phyloP scores from a whole-genome alignment of 2,797 vertebrate species.

The Chelmon rostratus region DNA sequence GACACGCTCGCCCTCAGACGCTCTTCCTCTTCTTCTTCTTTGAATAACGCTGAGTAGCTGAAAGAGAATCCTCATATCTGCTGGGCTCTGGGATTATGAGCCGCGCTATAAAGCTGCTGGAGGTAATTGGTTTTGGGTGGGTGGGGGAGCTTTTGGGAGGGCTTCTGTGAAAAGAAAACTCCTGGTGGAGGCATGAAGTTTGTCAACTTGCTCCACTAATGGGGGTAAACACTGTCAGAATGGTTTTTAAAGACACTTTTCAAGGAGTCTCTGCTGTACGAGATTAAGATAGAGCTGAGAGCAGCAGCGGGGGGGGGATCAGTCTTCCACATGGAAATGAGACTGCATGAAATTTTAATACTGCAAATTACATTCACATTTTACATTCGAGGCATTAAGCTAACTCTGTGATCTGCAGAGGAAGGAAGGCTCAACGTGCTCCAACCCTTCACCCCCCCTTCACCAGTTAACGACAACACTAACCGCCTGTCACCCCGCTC shows the following conservation, averaged over 20 bases:
- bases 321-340: slow-evolving; percentile 29
- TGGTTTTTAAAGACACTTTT: slow-evolving; percentile 31
- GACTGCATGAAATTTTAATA: slow-evolving; percentile 46
- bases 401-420: background rate
- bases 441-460: too few species aligned
- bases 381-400: slow-evolving; percentile 22
- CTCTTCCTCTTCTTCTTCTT: slow-evolving; percentile 39
- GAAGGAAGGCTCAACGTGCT: background rate
- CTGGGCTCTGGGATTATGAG: slow-evolving; percentile 61
- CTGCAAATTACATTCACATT: slow-evolving; percentile 57
- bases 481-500: too few species aligned
- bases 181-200: slow-evolving; percentile 49
- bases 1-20: slow-evolving; percentile 34
- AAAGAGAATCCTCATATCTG: slow-evolving; percentile 59
- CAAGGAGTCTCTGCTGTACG: slow-evolving; percentile 15
- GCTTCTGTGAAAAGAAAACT: slow-evolving; percentile 45
- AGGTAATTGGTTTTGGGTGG: slow-evolving; percentile 68
- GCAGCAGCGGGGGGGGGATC: slow-evolving; percentile 5
- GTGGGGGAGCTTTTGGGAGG: slow-evolving; percentile 13
- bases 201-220: slow-evolving; percentile 55
- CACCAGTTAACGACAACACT: too few species aligned
- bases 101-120: slow-evolving; percentile 52
- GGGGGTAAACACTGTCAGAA: slow-evolving; percentile 47
- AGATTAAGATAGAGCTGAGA: slow-evolving; percentile 45
- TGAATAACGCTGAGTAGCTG: slow-evolving; percentile 59